Evolutionary conservation across 2,113 vertebrate species (phyloP).

Genomic region (Coptodon rendalli): DNA sequence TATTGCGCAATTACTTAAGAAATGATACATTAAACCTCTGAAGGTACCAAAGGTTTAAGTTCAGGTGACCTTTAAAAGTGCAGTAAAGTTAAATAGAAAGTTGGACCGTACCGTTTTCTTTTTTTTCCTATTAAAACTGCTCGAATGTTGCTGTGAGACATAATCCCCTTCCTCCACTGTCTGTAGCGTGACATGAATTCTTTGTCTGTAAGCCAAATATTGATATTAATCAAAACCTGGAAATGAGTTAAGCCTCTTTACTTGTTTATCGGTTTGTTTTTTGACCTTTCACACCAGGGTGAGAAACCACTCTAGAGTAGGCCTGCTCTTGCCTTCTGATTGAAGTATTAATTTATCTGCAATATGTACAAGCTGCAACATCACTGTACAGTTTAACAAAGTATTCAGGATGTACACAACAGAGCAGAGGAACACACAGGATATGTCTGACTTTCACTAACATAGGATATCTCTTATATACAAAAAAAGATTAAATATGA

Average conservation of each 20-base stretch:
- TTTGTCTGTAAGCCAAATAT: slow-evolving; percentile 9
- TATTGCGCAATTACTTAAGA: slow-evolving; percentile 48
- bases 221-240: slow-evolving; percentile 40
- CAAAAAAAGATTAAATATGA: not conserved
- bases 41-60: slow-evolving; percentile 4
- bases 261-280: slow-evolving; percentile 26
- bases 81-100: slow-evolving; percentile 30
- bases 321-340: not conserved
- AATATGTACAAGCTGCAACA: not conserved
- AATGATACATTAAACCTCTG: slow-evolving; percentile 28
- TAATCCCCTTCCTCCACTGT: not conserved
- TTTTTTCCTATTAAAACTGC: not conserved
- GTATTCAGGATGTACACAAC: not conserved
- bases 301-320: not conserved
- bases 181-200: not conserved
- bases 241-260: slow-evolving; percentile 45
- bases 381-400: not conserved
- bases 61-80: slow-evolving; percentile 50
- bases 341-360: not conserved
- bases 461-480: rapidly evolving
- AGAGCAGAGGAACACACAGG: not conserved
- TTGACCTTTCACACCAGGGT: not conserved
- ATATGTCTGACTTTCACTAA: rapidly evolving
- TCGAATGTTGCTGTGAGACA: not conserved
- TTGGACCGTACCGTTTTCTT: not conserved